A percentile compares a stretch with the other conserved stretches of the same genome.
Evolutionary conservation across 1,140 invertebrate genomes (phyloP).

Genomic region (Habropoda laboriosa): DNA sequence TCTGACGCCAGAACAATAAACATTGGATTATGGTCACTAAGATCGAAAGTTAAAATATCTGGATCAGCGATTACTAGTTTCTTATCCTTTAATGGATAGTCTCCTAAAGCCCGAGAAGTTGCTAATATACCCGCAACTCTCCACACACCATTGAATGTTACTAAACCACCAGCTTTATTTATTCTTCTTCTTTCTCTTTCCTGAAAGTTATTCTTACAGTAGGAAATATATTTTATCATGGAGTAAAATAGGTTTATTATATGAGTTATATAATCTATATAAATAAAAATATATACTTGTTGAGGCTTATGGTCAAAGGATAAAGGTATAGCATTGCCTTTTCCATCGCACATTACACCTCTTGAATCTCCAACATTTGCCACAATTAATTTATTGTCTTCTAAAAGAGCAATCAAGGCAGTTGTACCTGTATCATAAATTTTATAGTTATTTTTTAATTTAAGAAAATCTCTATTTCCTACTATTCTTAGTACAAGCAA

Average conservation of each 20-base stretch:
- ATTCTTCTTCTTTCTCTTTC: slow-evolving; percentile 93
- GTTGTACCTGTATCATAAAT: slow-evolving; percentile 88
- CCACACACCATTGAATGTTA: slow-evolving; percentile 98
- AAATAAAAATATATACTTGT: slow-evolving; percentile 84
- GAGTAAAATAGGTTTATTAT: slow-evolving; percentile 23
- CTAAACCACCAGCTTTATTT: slow-evolving; percentile 95
- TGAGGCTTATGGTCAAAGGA: slow-evolving; percentile 99
- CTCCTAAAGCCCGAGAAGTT: slow-evolving; percentile 96
- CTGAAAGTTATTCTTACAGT: slow-evolving; percentile 77
- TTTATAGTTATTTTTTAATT: slow-evolving; percentile 22
- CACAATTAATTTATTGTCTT: slow-evolving; percentile 91
- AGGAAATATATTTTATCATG: slow-evolving; percentile 5
- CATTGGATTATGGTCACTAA: slow-evolving; percentile 91
- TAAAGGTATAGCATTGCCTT: slow-evolving; percentile 94
- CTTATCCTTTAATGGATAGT: slow-evolving; percentile 97
- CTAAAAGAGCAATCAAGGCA: slow-evolving; percentile 92
- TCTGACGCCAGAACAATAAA: slow-evolving; percentile 97
- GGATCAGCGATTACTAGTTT: slow-evolving; percentile 97
- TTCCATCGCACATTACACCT: slow-evolving; percentile 95
- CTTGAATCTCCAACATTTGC: slow-evolving; percentile 98
- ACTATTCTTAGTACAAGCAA: neutral
- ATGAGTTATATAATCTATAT: neutral
- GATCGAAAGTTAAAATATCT: slow-evolving; percentile 96
- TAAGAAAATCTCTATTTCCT: no score
- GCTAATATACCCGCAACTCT: slow-evolving; percentile 97